Percentiles rank a stretch among this genome's conserved stretches.
Conservation (phyloP, 2,888 invertebrate genomes). For the Globia sparganii region DNA sequence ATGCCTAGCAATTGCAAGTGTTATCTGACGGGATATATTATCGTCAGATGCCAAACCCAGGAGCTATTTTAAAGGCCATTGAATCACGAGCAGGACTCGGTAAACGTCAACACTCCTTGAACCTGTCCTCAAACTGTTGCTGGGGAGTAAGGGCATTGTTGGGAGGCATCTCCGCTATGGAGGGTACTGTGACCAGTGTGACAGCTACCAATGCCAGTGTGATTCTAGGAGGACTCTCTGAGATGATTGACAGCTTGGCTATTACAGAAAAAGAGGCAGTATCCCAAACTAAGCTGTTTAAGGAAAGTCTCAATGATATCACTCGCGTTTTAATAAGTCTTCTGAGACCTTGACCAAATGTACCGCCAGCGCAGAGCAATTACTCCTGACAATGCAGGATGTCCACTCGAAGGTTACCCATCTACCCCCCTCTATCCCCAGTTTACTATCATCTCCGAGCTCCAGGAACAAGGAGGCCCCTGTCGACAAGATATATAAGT, state of each 20-base stretch:
- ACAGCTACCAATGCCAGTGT: too few relatives aligned
- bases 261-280: too few relatives aligned
- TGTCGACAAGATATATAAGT: too few relatives aligned
- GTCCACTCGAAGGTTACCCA: background rate
- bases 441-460: background rate
- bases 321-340: background rate
- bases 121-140: too few relatives aligned
- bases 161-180: too few relatives aligned
- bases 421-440: background rate
- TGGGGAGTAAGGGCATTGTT: too few relatives aligned
- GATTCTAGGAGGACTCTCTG: too few relatives aligned
- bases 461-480: background rate
- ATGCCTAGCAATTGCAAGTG: background rate
- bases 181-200: too few relatives aligned
- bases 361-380: background rate
- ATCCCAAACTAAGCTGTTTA: background rate
- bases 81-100: too few relatives aligned
- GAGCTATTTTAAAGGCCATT: too few relatives aligned
- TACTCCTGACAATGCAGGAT: background rate
- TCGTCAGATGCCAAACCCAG: background rate
- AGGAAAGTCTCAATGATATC: background rate
- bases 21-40: background rate
- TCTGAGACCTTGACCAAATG: background rate
- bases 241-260: too few relatives aligned
- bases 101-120: too few relatives aligned